Base-by-base conservation (phyloP, 2,113 vertebrate genomes). In the Aphelocoma coerulescens region DNA sequence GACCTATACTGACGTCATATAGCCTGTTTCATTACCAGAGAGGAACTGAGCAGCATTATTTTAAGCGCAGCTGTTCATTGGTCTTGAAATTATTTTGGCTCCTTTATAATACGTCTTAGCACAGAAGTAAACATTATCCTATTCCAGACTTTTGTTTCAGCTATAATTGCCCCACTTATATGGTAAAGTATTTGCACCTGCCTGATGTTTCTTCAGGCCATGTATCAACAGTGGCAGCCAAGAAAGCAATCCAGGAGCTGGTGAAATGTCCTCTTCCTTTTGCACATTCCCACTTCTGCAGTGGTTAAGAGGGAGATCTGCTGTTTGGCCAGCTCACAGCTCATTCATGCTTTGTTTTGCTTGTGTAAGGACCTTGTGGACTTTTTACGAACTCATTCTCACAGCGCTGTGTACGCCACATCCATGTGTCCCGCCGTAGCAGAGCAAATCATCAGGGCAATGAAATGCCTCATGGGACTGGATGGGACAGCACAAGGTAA, bases 391-490 rank as follows among this genome's bases (percentile, higher is more conserved):
- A 93, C 90, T 81, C 97, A 99, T 85, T 99, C 99, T 51, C 99
- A 99, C 96, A 99, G 99, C 26, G 98, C 98, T 37, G 97, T 98
- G 28, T 99, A 99, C 14, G 98, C 98, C 79, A 92, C 98, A 0
- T 98, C 99, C 26, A 99, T 99, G 98, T 99, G 98, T 78, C 98
- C 98, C 3, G 97, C 98, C 0, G 72, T 99, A 49, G 97, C 98
- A 16, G 98, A 99, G 95, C 99, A 99, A 94, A 97, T 99, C 97
- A 98, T 99, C 96, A 98, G 98, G 39, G 98, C 98, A 6, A 98
- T 99, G 95, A 99, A 98, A 94, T 97, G 98, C 81, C 97, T 99
- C 96, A 99, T 98, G 98, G 99, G 98, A 97, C 90, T 97, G 69
- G 98, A 99, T 3, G 98, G 98, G 33, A 98, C 97, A 80, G 97